These are phyloP conservation scores for Poeciliopsis turrubarensis DNA, from an alignment of 2,113 vertebrate genomes.

Conservation along the genomic window DNA sequence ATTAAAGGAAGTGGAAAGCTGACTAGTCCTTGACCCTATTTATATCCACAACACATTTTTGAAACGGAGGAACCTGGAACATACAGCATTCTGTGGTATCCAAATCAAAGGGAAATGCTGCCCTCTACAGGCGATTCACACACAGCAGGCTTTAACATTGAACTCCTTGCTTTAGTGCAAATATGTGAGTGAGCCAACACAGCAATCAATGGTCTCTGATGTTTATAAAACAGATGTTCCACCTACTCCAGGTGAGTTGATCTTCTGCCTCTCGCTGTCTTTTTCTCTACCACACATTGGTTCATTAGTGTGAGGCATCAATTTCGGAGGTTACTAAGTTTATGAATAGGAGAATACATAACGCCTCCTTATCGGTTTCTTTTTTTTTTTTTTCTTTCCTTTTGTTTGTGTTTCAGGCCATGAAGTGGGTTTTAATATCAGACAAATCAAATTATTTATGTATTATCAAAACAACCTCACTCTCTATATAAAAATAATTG, in stretches of 20 bases:
- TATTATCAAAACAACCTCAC: no score
- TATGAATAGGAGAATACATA: no score
- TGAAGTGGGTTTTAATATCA: no score
- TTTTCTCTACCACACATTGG: no score
- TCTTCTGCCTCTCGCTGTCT: no score
- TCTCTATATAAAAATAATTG: no score
- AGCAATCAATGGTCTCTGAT: not conserved
- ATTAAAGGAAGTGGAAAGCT: not conserved
- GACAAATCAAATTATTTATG: no score
- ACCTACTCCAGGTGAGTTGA: not conserved
- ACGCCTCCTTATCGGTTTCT: no score
- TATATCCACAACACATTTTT: not conserved
- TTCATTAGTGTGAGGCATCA: no score
- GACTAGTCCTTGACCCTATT: not conserved
- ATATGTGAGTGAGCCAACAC: not conserved
- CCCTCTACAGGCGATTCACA: slow-evolving; percentile 26
- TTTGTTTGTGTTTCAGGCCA: no score
- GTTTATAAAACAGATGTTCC: not conserved
- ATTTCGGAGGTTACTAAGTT: no score
- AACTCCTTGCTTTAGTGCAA: not conserved
- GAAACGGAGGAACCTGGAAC: not conserved
- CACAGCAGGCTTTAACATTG: not conserved
- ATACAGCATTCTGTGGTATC: not conserved
- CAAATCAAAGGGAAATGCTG: slow-evolving; percentile 14
- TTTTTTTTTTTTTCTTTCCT: no score